Base-by-base conservation (phyloP, 2,888 invertebrate genomes). In the Brenthis ino region DNA sequence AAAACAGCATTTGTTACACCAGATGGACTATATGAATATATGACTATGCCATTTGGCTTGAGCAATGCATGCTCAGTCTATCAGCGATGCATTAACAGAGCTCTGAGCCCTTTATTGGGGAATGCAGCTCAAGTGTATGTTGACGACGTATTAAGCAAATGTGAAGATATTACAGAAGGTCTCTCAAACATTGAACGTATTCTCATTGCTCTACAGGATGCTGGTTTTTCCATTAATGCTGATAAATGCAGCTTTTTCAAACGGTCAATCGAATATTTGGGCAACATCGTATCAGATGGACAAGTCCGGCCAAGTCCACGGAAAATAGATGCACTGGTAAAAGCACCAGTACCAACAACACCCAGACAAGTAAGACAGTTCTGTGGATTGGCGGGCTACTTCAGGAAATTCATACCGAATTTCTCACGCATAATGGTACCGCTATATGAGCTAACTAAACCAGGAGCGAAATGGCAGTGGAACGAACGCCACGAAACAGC, bases 141-240 rank as follows among this genome's bases (percentile, higher is more conserved):
- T 0, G 80, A 81, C 72, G 81, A 82, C 50, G 80, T 81, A 0
- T 11, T 80, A 0, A 64, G 55, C 3, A 78, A 78, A 67, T 72
- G 75, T 51, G 13, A 14, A 0, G 57, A 75, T 37, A 71, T 78
- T 20, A 0, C 57, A 0, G 60, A 69, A 6, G 79, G 78, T 0
- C 14, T 82, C 0, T 20, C 48, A 1, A 0, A 68, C 13, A 5
- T 81, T 0, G 77, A 79, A 20, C 6, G 58, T 6, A 68, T 79
- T 0, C 64, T 82, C 0, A 66, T 71, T 0, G 75, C 77, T 0
- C 55, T 82, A 16, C 63, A 37, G 4, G 57, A 76, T 0, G 53
- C 79, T 0, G 82, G 80, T 0, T 81, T 81, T 57, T 80, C 79
- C 0, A 65, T 81, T 0, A 81, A 80, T n/a, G 28, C 69, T 1